Conservation (phyloP, 2,797 vertebrate genomes). For the Sebastes variabilis region DNA sequence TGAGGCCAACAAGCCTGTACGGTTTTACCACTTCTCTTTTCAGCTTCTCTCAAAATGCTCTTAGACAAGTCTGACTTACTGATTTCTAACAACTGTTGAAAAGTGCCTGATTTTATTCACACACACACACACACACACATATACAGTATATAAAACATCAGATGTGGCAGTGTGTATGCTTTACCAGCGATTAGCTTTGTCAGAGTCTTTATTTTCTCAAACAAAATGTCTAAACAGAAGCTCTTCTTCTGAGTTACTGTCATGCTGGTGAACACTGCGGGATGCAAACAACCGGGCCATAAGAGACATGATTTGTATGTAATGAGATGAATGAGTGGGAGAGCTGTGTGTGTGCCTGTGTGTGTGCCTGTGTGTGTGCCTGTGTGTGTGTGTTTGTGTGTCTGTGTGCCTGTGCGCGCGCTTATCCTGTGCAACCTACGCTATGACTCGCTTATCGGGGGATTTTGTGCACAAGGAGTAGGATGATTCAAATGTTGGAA, state of each 20-base stretch:
- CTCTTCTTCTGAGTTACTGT: constrained; percentile 9
- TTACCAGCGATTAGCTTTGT: background rate
- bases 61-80: constrained; percentile 18
- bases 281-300: constrained; percentile 33
- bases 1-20: constrained; percentile 19
- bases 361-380: background rate
- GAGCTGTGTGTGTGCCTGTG: constrained; percentile 39
- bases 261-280: constrained; percentile 19
- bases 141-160: background rate
- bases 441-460: constrained; percentile 59
- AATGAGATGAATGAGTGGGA: constrained; percentile 69
- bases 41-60: constrained; percentile 30
- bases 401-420: constrained; percentile 50
- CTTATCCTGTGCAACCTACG: constrained; percentile 64
- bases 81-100: constrained; percentile 20
- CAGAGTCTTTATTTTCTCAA: background rate
- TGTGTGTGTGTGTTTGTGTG: constrained; percentile 9
- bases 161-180: background rate
- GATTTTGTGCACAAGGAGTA: constrained; percentile 62
- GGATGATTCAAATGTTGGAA: constrained; percentile 67
- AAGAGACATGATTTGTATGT: constrained; percentile 57
- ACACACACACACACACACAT: background rate
- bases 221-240: background rate
- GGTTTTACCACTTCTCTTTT: constrained; percentile 17
- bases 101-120: background rate